A percentile compares a stretch with the other conserved stretches of the same genome.
These are phyloP conservation scores for Tipula unca DNA, from an alignment of 2,888 invertebrate genomes.

Conservation along the genomic window DNA sequence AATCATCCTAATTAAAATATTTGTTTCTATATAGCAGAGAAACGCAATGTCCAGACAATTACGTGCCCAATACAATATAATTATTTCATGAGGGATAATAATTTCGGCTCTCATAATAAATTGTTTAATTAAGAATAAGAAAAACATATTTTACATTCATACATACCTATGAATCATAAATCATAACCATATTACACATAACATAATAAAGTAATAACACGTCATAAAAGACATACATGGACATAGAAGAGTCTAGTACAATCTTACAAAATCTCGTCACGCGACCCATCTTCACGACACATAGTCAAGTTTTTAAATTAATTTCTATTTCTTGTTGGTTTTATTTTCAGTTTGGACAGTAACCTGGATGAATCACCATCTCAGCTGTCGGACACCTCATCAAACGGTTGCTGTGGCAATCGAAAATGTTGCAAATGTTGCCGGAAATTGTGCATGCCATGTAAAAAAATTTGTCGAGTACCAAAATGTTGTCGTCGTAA, in stretches of 20 bases:
- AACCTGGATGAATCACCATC: slow-evolving; percentile 37
- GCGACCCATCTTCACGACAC: background rate
- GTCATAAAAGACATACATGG: background rate
- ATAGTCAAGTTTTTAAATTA: background rate
- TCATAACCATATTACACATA: background rate
- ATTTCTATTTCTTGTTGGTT: background rate
- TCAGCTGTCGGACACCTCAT: background rate
- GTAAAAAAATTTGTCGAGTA: background rate
- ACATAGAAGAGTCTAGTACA: too few relatives aligned
- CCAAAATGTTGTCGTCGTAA: background rate
- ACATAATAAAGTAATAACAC: background rate
- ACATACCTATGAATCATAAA: background rate
- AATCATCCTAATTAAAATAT: background rate
- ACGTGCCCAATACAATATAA: background rate
- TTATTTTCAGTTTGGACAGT: slow-evolving; percentile 24
- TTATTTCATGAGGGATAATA: background rate
- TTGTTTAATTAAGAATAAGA: background rate
- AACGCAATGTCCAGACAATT: background rate
- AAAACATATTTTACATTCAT: background rate
- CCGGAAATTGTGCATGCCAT: slow-evolving; percentile 14
- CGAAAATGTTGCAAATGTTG: slow-evolving; percentile 33
- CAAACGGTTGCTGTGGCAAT: slow-evolving; percentile 23
- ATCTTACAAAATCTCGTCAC: background rate
- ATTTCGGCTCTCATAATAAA: background rate
- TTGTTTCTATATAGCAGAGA: background rate